phyloP scores from a whole-genome alignment of 2,888 invertebrate genomes.

The Slavum lentiscoides region DNA sequence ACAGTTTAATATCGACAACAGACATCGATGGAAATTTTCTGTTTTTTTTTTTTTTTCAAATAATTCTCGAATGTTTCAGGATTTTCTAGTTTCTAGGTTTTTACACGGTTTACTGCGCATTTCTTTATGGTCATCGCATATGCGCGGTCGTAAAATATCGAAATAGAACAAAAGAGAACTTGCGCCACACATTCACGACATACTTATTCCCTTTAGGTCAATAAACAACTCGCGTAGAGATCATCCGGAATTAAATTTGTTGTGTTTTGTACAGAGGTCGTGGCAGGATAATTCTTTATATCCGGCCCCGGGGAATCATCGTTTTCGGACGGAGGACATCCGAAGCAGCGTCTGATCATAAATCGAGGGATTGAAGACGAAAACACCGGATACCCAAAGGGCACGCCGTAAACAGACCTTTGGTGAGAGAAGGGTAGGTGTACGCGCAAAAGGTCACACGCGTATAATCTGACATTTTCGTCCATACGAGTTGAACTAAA shows the following conservation, averaged over 20 bases:
- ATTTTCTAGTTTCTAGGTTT: no score
- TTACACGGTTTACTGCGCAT: not conserved
- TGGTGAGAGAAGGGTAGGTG: not conserved
- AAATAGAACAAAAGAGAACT: not conserved
- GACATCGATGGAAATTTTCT: no score
- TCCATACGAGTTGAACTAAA: not conserved
- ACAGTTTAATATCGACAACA: no score
- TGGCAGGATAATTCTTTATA: conserved; percentile 25
- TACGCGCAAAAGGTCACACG: conserved; percentile 20
- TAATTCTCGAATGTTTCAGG: no score
- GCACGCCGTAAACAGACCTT: conserved; percentile 26
- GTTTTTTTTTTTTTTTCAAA: no score
- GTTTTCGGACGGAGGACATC: conserved; percentile 25
- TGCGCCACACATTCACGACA: conserved; percentile 8
- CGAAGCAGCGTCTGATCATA: conserved; percentile 14
- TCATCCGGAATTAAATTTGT: conserved; percentile 14
- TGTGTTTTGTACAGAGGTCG: conserved; percentile 36
- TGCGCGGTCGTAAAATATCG: not conserved
- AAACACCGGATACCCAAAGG: conserved; percentile 31
- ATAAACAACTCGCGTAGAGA: conserved; percentile 19
- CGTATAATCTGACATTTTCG: conserved; percentile 38
- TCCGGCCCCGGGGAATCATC: conserved; percentile 19
- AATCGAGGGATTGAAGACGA: conserved; percentile 10
- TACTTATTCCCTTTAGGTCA: conserved; percentile 25
- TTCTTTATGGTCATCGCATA: not conserved